A percentile compares a stretch with the other conserved stretches of the same genome.
Evolutionary conservation across 2,797 vertebrate species (phyloP).

Genomic region (Microctenopoma lineatum): DNA sequence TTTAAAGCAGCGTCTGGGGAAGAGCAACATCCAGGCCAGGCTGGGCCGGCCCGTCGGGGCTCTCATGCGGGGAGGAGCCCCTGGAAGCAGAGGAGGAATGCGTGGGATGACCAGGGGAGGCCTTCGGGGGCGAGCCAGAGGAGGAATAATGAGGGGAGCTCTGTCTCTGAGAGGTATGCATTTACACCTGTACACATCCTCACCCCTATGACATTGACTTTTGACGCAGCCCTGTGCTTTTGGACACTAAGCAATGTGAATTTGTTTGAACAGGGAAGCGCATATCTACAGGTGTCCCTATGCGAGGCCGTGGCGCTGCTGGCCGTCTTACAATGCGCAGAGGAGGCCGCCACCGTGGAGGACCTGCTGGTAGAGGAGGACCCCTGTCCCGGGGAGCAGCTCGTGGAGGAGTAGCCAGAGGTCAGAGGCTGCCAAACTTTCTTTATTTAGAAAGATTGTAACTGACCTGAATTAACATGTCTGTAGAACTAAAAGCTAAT

Average conservation of each 20-base stretch:
- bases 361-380: slow-evolving; percentile 85
- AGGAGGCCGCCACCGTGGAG: slow-evolving; percentile 87
- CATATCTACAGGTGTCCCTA: slow-evolving; percentile 80
- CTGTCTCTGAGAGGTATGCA: slow-evolving; percentile 88
- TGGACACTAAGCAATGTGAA: not conserved
- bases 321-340: slow-evolving; percentile 88
- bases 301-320: slow-evolving; percentile 87
- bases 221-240: not conserved
- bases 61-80: slow-evolving; percentile 84
- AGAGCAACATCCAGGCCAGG: slow-evolving; percentile 97
- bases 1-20: slow-evolving; percentile 96
- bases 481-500: not conserved
- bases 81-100: slow-evolving; percentile 87
- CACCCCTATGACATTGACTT: not conserved
- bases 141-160: slow-evolving; percentile 87
- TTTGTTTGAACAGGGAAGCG: slow-evolving; percentile 63
- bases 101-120: slow-evolving; percentile 89
- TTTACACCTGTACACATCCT: not conserved
- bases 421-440: slow-evolving; percentile 63
- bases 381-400: slow-evolving; percentile 81
- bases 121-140: slow-evolving; percentile 88
- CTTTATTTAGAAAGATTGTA: not conserved
- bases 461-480: not conserved
- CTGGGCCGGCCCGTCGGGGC: slow-evolving; percentile 90
- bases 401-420: slow-evolving; percentile 87